Percentiles rank a stretch among this genome's conserved stretches.
Evolutionary conservation across 2,888 invertebrate species (phyloP).

Genomic region (Aphidius colemani): DNA sequence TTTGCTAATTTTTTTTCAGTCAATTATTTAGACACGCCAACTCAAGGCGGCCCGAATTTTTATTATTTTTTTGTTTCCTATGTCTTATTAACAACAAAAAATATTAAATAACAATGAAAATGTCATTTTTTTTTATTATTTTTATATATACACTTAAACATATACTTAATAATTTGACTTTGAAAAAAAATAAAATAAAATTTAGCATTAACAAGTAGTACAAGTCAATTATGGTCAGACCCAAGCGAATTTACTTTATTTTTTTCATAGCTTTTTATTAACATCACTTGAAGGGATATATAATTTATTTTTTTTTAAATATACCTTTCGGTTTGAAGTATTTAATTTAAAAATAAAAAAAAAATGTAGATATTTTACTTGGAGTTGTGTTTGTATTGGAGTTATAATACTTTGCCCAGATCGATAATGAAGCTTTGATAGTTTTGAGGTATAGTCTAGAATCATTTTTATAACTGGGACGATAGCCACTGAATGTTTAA

Average conservation of each 20-base stretch:
- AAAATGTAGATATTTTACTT: no score
- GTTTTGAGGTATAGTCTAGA: not conserved
- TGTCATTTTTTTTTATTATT: not conserved
- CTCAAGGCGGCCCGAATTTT: no score
- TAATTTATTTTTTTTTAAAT: no score
- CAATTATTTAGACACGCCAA: no score
- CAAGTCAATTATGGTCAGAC: not conserved
- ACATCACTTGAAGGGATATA: no score
- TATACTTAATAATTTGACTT: no score
- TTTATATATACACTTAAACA: no score
- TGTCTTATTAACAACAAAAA: not conserved
- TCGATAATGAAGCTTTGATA: slow-evolving; percentile 11
- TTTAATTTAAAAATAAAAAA: not conserved
- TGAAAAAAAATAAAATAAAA: not conserved
- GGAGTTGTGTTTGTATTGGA: not conserved
- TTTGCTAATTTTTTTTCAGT: no score
- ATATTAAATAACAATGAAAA: not conserved
- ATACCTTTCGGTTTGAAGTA: not conserved
- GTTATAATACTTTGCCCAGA: slow-evolving; percentile 11
- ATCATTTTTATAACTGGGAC: slow-evolving; percentile 19
- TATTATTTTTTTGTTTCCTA: no score
- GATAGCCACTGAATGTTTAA: slow-evolving; percentile 15
- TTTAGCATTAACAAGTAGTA: not conserved
- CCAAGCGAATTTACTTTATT: not conserved
- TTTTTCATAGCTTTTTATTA: not conserved